Percentiles rank a stretch among this genome's conserved stretches.
These are phyloP conservation scores for Pygmarrhopalites habei DNA, from an alignment of 1,140 invertebrate genomes.

Conservation along the genomic window DNA sequence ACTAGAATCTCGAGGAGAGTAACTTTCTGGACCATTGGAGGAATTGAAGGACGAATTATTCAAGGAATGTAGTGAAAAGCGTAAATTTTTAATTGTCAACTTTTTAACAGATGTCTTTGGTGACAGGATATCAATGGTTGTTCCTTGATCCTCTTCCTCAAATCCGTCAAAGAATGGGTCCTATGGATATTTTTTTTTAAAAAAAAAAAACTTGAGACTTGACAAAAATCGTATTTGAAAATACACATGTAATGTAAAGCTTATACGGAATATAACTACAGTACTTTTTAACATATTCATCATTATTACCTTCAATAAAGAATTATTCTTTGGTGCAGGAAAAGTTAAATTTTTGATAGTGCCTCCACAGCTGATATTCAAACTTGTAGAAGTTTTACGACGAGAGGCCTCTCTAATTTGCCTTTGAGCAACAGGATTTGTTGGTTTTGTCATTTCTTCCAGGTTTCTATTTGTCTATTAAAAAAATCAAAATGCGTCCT, in stretches of 20 bases:
- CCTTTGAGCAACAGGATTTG: conserved; percentile 61
- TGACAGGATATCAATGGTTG: conserved; percentile 45
- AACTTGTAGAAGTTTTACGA: conserved; percentile 24
- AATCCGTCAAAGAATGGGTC: conserved; percentile 51
- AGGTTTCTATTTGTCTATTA: conserved; percentile 53
- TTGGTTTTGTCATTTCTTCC: conserved; percentile 64
- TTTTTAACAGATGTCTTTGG: conserved; percentile 47
- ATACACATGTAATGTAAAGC: too few species aligned
- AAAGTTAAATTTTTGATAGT: conserved; percentile 31
- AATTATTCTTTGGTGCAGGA: conserved; percentile 14
- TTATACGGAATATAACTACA: too few species aligned
- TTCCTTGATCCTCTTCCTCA: conserved; percentile 46
- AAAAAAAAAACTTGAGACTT: neutral
- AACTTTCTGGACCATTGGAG: neutral
- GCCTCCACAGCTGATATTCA: neutral
- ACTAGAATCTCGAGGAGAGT: neutral
- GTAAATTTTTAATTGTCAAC: conserved; percentile 10
- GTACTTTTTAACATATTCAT: conserved; percentile 33
- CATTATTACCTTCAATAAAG: conserved; percentile 28
- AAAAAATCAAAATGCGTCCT: too few species aligned
- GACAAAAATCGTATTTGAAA: neutral
- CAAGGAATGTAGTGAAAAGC: neutral
- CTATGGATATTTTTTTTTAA: too few species aligned
- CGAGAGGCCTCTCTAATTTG: conserved; percentile 47
- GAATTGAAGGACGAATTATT: neutral